Evolutionary conservation across 2,797 vertebrate genomes (phyloP).

Genomic region (Lepidocolaptes lacrymiger): DNA sequence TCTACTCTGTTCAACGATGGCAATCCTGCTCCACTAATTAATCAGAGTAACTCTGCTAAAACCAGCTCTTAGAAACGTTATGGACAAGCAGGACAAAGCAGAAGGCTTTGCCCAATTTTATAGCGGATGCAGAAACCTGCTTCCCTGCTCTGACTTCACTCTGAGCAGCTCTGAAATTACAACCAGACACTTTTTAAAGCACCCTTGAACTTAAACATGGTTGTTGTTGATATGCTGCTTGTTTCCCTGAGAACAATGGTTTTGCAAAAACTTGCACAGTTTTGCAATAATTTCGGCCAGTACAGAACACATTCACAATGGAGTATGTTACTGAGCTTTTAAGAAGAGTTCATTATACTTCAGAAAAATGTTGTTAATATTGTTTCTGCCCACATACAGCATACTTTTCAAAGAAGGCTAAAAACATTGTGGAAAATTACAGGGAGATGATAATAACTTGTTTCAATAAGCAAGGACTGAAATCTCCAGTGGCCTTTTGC

Average conservation of each 20-base stretch:
- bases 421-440: background rate
- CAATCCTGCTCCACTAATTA: background rate
- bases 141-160: background rate
- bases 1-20: background rate
- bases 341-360: background rate
- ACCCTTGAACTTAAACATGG: background rate
- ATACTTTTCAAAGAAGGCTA: background rate
- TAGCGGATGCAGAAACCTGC: background rate
- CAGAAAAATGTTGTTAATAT: background rate
- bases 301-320: background rate
- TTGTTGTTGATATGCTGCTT: background rate
- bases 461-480: background rate
- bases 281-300: background rate
- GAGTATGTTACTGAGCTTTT: background rate
- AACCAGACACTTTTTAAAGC: background rate
- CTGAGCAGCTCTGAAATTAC: background rate
- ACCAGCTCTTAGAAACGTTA: background rate
- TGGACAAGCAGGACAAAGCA: background rate
- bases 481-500: background rate
- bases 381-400: background rate
- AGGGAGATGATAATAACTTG: background rate
- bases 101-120: background rate
- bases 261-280: background rate
- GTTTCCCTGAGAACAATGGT: background rate
- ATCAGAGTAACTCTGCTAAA: background rate